These are phyloP conservation scores for Vannuccia rotundouncinata DNA, from an alignment of 2,888 invertebrate genomes.

Conservation along the genomic window DNA sequence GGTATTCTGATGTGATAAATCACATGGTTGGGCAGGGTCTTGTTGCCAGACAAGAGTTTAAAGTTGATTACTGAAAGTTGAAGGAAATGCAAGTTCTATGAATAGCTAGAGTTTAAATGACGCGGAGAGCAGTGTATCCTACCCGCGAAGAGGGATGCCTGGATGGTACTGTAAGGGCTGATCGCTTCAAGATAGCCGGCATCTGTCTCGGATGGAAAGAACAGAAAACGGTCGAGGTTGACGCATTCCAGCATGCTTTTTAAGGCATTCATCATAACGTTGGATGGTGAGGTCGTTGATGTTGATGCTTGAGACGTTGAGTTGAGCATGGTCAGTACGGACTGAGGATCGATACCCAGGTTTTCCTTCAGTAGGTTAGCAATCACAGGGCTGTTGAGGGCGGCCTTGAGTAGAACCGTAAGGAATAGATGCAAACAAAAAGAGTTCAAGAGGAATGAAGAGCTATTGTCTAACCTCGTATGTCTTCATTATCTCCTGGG, in stretches of 20 bases:
- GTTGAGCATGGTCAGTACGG: neutral
- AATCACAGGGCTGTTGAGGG: neutral
- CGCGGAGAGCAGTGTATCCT: no score
- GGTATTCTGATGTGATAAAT: neutral
- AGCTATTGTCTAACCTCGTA: neutral
- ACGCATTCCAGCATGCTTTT: neutral
- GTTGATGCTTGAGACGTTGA: no score
- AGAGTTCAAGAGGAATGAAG: no score
- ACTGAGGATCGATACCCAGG: neutral
- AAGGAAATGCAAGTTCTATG: no score
- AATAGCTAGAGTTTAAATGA: no score
- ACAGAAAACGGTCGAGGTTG: neutral
- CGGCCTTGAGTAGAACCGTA: neutral
- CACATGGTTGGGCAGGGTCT: neutral
- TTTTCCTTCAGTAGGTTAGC: neutral
- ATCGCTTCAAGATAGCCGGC: neutral
- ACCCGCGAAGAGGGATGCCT: no score
- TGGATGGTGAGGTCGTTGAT: neutral
- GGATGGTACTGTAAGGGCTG: neutral
- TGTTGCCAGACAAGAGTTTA: neutral
- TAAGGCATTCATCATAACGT: neutral
- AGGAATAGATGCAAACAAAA: neutral
- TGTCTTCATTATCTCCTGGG: neutral
- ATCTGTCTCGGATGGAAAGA: neutral
- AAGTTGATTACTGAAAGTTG: conserved; percentile 19